A percentile compares a stretch with the other conserved stretches of the same genome.
These are phyloP conservation scores for Epinephelus cyanopodus DNA, from an alignment of 2,113 vertebrate species.

Conservation along the genomic window DNA sequence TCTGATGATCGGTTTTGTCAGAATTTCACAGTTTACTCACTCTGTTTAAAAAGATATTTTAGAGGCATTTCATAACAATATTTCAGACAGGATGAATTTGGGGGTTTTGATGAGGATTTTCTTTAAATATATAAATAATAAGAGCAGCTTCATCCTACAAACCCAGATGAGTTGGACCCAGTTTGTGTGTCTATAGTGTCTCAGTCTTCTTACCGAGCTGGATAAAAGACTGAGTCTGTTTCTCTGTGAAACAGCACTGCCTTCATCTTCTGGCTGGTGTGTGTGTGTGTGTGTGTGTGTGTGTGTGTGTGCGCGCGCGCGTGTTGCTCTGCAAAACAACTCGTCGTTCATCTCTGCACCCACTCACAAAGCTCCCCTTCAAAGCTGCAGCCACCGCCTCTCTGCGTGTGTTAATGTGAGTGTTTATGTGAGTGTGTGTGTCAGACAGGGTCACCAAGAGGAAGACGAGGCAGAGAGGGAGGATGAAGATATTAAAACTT, in stretches of 20 bases:
- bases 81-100: neutral
- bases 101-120: neutral
- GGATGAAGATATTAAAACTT: slow-evolving; percentile 13
- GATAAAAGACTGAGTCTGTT: slow-evolving; percentile 56
- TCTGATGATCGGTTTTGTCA: too few species aligned
- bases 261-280: slow-evolving; percentile 42
- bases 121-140: neutral
- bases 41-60: neutral
- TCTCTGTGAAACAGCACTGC: slow-evolving; percentile 52
- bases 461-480: slow-evolving; percentile 16
- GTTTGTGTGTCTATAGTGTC: slow-evolving; percentile 28
- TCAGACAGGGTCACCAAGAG: neutral
- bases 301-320: slow-evolving; percentile 22
- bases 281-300: slow-evolving; percentile 20
- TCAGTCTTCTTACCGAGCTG: slow-evolving; percentile 22
- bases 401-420: slow-evolving; percentile 2
- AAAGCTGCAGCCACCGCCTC: slow-evolving; percentile 27
- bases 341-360: slow-evolving; percentile 33
- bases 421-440: slow-evolving; percentile 19
- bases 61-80: neutral
- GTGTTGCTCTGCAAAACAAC: slow-evolving; percentile 42
- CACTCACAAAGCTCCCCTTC: slow-evolving; percentile 71
- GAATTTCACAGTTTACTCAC: neutral
- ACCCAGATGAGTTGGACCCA: neutral
- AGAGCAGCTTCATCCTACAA: neutral